phyloP scores from a whole-genome alignment of 1,140 invertebrate species.

The Contarinia nasturtii region DNA sequence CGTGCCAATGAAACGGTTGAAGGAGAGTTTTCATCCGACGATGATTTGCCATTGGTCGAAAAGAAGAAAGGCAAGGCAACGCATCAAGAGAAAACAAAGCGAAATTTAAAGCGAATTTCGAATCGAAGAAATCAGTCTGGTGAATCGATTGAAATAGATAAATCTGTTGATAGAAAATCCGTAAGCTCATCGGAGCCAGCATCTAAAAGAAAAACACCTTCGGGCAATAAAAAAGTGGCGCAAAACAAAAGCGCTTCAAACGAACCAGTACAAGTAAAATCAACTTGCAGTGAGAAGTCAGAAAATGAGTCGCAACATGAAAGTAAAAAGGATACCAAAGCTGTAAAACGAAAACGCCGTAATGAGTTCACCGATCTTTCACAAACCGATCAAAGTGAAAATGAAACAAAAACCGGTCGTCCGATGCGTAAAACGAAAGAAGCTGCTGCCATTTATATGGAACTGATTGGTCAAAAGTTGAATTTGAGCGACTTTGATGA shows the following conservation, averaged over 20 bases:
- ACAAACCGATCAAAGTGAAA: slow-evolving; percentile 7
- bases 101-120: slow-evolving; percentile 16
- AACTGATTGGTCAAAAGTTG: slow-evolving; percentile 47
- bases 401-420: slow-evolving; percentile 19
- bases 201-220: background rate
- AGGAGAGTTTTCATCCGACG: slow-evolving; percentile 23
- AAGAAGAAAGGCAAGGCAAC: slow-evolving; percentile 9
- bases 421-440: slow-evolving; percentile 55
- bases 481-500: slow-evolving; percentile 35
- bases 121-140: background rate
- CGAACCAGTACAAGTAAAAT: background rate
- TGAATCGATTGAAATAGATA: too few relatives aligned
- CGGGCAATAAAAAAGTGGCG: background rate
- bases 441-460: slow-evolving; percentile 53
- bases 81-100: slow-evolving; percentile 17
- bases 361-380: slow-evolving; percentile 1
- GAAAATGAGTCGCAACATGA: background rate
- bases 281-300: background rate
- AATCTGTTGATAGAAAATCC: background rate
- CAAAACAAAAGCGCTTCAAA: too few relatives aligned
- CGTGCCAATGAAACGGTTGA: slow-evolving; percentile 1
- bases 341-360: background rate
- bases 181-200: background rate
- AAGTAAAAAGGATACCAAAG: background rate
- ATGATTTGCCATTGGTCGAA: slow-evolving; percentile 20